A percentile compares a stretch with the other conserved stretches of the same genome.
Conservation (phyloP, 2,797 vertebrate genomes). For the Coregonus suidteri region DNA sequence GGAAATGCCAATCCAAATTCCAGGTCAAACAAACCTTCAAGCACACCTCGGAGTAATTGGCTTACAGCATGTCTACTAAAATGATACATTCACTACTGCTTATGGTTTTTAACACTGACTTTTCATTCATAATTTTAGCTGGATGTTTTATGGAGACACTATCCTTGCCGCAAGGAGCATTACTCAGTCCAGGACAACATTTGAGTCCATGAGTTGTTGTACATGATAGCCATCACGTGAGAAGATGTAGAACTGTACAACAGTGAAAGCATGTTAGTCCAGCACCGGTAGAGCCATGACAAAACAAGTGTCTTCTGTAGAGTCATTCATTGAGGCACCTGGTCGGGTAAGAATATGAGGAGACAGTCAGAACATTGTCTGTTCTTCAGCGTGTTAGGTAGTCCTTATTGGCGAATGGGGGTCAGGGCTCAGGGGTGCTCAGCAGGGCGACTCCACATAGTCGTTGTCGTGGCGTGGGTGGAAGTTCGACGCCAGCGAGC, state of each 20-base stretch:
- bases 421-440: slow-evolving; percentile 51
- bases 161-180: slow-evolving; percentile 32
- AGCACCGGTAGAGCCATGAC: slow-evolving; percentile 21
- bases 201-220: slow-evolving; percentile 28
- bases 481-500: slow-evolving; percentile 83
- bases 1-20: slow-evolving; percentile 14
- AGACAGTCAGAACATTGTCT: not conserved
- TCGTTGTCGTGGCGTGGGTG: slow-evolving; percentile 89
- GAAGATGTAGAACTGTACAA: slow-evolving; percentile 34
- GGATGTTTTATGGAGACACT: not conserved
- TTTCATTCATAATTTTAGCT: not conserved
- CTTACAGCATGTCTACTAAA: slow-evolving; percentile 19
- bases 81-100: slow-evolving; percentile 14
- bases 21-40: slow-evolving; percentile 18
- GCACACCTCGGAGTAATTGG: not conserved
- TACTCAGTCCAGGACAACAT: slow-evolving; percentile 9
- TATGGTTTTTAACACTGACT: slow-evolving; percentile 1
- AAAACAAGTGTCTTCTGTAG: slow-evolving; percentile 14
- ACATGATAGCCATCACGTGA: slow-evolving; percentile 10
- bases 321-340: not conserved
- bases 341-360: not conserved
- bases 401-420: too few species aligned
- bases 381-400: slow-evolving; percentile 2
- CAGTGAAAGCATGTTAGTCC: slow-evolving; percentile 39
- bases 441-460: slow-evolving; percentile 96